A percentile compares a stretch with the other conserved stretches of the same genome.
These are phyloP conservation scores for Florisuga fusca DNA, from an alignment of 2,797 vertebrate species.

Conservation along the genomic window DNA sequence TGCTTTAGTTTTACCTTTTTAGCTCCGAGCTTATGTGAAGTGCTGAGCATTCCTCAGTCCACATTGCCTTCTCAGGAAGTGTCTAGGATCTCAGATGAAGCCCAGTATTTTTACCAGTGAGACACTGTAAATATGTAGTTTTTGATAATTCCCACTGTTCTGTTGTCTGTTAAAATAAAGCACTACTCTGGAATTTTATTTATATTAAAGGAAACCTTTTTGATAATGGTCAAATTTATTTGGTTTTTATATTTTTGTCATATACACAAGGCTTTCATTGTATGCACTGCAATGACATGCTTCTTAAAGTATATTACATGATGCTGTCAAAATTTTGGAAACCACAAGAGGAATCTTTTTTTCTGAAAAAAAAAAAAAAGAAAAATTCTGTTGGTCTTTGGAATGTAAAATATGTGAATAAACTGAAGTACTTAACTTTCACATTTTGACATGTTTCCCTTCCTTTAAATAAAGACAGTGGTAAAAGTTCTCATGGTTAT, in stretches of 20 bases:
- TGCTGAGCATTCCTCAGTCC: not conserved
- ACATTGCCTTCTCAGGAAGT: conserved; percentile 40
- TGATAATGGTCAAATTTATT: not conserved
- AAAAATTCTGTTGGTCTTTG: not conserved
- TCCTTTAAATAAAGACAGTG: conserved; percentile 52
- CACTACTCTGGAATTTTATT: conserved; percentile 52
- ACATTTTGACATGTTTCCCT: conserved; percentile 34
- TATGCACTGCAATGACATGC: not conserved
- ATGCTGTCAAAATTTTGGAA: conserved; percentile 28
- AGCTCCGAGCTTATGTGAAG: not conserved
- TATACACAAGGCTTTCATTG: not conserved
- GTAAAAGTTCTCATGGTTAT: conserved; percentile 24
- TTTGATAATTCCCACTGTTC: conserved; percentile 53
- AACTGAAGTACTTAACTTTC: conserved; percentile 43
- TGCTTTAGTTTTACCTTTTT: not conserved
- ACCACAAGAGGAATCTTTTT: not conserved
- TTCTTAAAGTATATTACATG: conserved; percentile 34
- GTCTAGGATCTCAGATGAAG: conserved; percentile 29
- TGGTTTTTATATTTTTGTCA: conserved; percentile 28
- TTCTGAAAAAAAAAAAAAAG: not conserved
- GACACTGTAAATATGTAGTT: conserved; percentile 72
- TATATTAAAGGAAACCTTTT: conserved; percentile 64
- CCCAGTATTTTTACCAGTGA: not conserved
- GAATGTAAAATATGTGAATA: conserved; percentile 59
- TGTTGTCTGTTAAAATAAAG: conserved; percentile 67